Evolutionary conservation across 2,888 invertebrate species (phyloP).

Genomic region (Sinotaia quadrata): DNA sequence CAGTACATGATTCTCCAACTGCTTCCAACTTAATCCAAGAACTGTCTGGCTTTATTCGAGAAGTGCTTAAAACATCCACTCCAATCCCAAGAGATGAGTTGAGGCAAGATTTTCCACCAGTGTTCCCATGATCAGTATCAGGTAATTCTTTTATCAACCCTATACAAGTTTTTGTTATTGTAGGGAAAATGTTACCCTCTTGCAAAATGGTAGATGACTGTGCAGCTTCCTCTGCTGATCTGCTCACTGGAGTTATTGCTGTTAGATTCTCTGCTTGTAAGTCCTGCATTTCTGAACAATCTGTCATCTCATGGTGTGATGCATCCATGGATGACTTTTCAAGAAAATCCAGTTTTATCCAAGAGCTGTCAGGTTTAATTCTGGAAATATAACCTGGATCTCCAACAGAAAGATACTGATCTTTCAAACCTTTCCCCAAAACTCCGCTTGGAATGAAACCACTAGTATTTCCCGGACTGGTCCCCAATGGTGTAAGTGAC

Average conservation of each 20-base stretch:
- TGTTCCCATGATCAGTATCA: no score
- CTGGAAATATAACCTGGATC: slow-evolving; percentile 20
- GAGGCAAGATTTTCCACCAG: not conserved
- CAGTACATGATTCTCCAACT: slow-evolving; percentile 12
- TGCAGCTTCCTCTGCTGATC: not conserved
- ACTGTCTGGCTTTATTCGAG: slow-evolving; percentile 39
- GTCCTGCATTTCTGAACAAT: not conserved
- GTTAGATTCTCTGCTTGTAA: not conserved
- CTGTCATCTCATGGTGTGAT: not conserved
- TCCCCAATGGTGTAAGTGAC: no score
- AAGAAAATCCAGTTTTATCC: slow-evolving; percentile 30
- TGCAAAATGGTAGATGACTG: not conserved
- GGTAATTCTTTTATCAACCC: no score
- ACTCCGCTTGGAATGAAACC: slow-evolving; percentile 4
- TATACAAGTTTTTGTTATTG: no score
- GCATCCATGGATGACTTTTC: slow-evolving; percentile 16
- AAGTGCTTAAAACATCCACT: slow-evolving; percentile 6
- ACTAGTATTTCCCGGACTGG: slow-evolving; percentile 18
- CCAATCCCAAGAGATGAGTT: slow-evolving; percentile 4
- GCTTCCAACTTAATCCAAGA: slow-evolving; percentile 35
- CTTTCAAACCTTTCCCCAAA: slow-evolving; percentile 22
- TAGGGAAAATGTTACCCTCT: not conserved
- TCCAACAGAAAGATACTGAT: no score
- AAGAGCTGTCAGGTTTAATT: slow-evolving; percentile 39
- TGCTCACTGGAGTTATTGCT: not conserved